These are phyloP conservation scores for Phymanthus crucifer DNA, from an alignment of 92 coral and sea anemone genomes.

Conservation along the genomic window DNA sequence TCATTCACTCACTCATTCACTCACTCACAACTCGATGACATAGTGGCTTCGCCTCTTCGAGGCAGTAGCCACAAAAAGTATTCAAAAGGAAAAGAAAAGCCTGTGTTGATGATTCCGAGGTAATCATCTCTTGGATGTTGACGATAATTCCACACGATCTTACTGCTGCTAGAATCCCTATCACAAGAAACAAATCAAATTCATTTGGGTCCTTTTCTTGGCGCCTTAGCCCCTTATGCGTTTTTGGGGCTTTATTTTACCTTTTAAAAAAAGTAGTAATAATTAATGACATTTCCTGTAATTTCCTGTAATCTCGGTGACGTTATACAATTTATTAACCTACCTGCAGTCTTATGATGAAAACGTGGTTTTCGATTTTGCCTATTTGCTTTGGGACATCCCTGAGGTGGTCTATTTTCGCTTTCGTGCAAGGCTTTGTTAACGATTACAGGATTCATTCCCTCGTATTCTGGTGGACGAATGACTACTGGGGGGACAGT, in stretches of 20 bases:
- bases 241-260: neutral
- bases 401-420: neutral
- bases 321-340: neutral
- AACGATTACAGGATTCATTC: constrained; percentile 5
- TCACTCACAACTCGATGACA: no score
- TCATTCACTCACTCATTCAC: no score
- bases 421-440: constrained; percentile 2
- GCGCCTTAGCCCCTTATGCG: constrained; percentile 5
- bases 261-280: neutral
- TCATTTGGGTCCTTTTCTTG: neutral
- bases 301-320: constrained; percentile 1
- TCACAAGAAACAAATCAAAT: neutral
- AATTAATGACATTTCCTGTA: neutral
- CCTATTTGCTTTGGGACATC: neutral
- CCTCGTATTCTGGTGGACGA: neutral
- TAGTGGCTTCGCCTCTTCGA: no score
- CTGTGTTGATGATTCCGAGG: constrained; percentile 16
- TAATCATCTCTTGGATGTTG: constrained; percentile 15
- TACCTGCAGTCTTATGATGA: neutral
- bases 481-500: neutral
- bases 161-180: constrained; percentile 12
- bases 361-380: neutral
- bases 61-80: no score
- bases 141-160: constrained; percentile 16
- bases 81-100: constrained; percentile 7